Evolutionary conservation across 64 coral and sea anemone species (phyloP).

Genomic region (Montipora cactus): DNA sequence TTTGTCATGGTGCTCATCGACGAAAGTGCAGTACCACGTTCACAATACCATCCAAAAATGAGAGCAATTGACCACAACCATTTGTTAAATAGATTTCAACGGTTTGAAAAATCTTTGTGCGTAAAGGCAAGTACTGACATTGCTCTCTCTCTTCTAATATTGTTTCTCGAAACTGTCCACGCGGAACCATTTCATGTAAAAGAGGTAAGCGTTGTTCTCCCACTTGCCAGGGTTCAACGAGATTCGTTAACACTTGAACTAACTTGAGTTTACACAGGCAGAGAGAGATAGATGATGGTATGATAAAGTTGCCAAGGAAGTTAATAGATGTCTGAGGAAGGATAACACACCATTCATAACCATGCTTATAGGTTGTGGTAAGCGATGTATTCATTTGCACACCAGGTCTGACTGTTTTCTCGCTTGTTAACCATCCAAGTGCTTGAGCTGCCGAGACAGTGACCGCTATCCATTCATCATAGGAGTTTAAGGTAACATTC

Average conservation of each 20-base stretch:
- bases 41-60: neutral
- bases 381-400: neutral
- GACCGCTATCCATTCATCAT: neutral
- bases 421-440: constrained; percentile 1
- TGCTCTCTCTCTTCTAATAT: neutral
- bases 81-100: constrained; percentile 24
- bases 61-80: constrained; percentile 5
- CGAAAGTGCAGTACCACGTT: constrained; percentile 23
- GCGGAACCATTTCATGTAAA: constrained; percentile 18
- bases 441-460: neutral
- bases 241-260: constrained; percentile 16
- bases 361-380: neutral
- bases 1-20: too few species aligned
- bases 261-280: neutral
- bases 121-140: too few species aligned
- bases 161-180: neutral
- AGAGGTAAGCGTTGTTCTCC: neutral
- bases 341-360: neutral
- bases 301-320: neutral
- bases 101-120: too few species aligned
- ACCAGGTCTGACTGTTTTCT: neutral
- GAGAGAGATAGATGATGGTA: neutral
- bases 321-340: neutral
- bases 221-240: constrained; percentile 6
- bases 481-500: neutral